phyloP scores from a whole-genome alignment of 2,888 invertebrate genomes.

The Parnassius smintheus region DNA sequence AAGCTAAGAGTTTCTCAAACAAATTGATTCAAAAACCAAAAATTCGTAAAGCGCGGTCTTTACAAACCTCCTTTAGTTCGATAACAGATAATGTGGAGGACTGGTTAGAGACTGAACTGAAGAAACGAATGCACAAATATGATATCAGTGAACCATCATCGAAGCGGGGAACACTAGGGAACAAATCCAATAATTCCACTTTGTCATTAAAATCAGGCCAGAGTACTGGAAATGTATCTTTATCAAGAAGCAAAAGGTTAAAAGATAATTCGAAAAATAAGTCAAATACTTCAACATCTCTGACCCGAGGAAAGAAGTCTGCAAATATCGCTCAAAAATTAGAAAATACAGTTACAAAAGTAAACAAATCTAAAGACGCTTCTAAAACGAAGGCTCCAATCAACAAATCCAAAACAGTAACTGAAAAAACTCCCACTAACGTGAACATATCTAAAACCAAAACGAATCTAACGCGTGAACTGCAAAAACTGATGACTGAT shows the following conservation, averaged over 20 bases:
- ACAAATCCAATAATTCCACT: neutral
- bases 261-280: neutral
- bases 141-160: neutral
- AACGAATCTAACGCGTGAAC: constrained; percentile 40
- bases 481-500: constrained; percentile 49
- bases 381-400: constrained; percentile 1
- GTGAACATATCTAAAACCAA: constrained; percentile 21
- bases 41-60: constrained; percentile 38
- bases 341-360: neutral
- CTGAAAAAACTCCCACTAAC: neutral
- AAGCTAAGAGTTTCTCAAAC: constrained; percentile 52
- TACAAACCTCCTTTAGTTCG: constrained; percentile 45
- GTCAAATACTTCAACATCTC: neutral
- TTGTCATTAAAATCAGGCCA: neutral
- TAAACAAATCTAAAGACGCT: neutral
- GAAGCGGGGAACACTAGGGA: too few relatives aligned
- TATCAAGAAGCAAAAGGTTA: neutral
- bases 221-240: neutral
- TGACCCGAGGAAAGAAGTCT: neutral
- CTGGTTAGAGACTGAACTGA: constrained; percentile 54
- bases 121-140: constrained; percentile 39
- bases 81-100: constrained; percentile 49
- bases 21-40: constrained; percentile 35
- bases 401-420: constrained; percentile 1
- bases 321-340: neutral